Conservation (phyloP, 2,113 vertebrate species). For the Sminthopsis crassicaudata region DNA sequence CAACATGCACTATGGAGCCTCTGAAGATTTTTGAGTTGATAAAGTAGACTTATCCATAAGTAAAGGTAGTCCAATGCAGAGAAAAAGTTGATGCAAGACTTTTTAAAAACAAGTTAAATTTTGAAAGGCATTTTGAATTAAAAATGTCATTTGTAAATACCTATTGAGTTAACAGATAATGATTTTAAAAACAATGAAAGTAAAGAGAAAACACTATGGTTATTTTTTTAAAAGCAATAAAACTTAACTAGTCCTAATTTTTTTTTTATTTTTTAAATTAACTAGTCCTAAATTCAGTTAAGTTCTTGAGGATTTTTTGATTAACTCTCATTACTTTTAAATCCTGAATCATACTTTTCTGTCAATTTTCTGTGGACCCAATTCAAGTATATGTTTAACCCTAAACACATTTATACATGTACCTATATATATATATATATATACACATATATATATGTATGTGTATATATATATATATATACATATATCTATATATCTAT, state of each 20-base stretch:
- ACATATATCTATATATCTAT: accelerated
- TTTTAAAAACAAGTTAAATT: neutral
- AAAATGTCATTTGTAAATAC: neutral
- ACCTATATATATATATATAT: neutral
- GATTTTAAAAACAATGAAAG: neutral
- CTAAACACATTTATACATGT: neutral
- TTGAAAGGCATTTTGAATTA: neutral
- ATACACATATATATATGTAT: neutral
- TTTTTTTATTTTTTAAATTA: too few species aligned
- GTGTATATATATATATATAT: neutral
- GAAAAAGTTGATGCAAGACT: neutral
- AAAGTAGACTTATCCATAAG: neutral
- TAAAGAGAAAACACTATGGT: neutral
- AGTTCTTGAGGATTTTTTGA: neutral
- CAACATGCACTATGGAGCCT: neutral
- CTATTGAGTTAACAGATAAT: neutral
- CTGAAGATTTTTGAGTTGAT: neutral
- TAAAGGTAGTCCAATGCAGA: neutral
- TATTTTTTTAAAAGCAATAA: neutral
- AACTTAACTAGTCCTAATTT: neutral
- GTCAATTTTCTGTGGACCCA: neutral
- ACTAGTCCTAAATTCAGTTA: neutral
- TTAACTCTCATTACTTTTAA: neutral
- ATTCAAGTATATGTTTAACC: neutral
- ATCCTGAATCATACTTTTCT: neutral